Evolutionary conservation across 2,113 vertebrate genomes (phyloP), one percentile per base, ranked within the genome.

Genomic region (Polyodon spathula): DNA sequence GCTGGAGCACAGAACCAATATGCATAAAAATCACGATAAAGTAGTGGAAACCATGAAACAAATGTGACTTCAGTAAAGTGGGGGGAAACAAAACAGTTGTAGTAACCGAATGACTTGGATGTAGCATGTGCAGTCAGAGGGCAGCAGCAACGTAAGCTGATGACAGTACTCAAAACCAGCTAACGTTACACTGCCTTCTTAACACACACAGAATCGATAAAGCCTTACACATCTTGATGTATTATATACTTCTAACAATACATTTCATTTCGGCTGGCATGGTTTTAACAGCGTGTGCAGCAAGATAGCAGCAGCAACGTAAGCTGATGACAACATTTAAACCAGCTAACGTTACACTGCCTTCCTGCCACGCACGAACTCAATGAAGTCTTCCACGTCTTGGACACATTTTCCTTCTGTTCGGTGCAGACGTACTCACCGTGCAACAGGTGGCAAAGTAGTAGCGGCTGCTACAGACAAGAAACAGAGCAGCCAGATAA

Each of bases 261-360:
- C 57, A 8, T 2, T 54, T 3, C 1, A 53, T 40, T 7, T 27
- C 4, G 2, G 53, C 44, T 52, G 3, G 53, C 51, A 44, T 10
- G 68, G 50, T 52, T 78, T 46, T 44, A 40, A 65, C 17, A 17
- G 58, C 63, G 57, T 40, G 65, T 81, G 81, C 57, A 80, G 88
- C 77, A 63, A 73, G 84, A 83, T 70, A 89, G 86, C 90, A 86
- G 89, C 70, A 78, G 71, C 69, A 75, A 59, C 68, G 75, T 78
- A 66, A 81, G 73, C 78, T 73, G 77, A 46, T n/a, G n/a, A 44
- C 12, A 59, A 4, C 66, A 64, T 63, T 68, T 44, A 77, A 81
- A 76, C 82, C 91, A 94, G 90, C 91, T 92, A 94, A 92, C 89
- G 87, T 76, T 84, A 84, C 92, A 94, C 91, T 95, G 92, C 92